phyloP scores from a whole-genome alignment of 2,888 invertebrate genomes.

The Polydrusus pterygomalis region DNA sequence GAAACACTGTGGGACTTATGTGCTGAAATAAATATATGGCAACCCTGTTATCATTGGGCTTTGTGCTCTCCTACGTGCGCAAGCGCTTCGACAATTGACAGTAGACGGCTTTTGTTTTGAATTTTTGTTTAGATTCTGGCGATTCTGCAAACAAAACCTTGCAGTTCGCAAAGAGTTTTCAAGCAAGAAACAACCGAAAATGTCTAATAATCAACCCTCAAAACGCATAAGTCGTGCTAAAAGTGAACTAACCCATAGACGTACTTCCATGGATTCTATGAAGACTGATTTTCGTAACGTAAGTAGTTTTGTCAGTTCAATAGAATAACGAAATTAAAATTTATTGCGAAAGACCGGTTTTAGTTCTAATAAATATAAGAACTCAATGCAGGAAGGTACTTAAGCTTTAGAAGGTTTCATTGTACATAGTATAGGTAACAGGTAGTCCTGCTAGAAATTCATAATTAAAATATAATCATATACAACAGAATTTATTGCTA shows the following conservation, averaged over 20 bases:
- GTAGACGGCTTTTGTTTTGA: constrained; percentile 16
- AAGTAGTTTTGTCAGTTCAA: constrained; percentile 4
- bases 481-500: neutral
- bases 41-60: too few relatives aligned
- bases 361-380: neutral
- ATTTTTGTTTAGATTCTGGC: constrained; percentile 23
- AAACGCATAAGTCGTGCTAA: constrained; percentile 28
- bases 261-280: constrained; percentile 36
- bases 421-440: too few relatives aligned
- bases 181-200: constrained; percentile 16
- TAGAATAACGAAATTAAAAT: neutral
- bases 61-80: too few relatives aligned
- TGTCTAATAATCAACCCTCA: constrained; percentile 24
- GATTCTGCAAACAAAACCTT: too few relatives aligned
- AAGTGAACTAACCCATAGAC: constrained; percentile 11
- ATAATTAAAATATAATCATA: too few relatives aligned
- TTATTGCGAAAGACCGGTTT: neutral
- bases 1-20: too few relatives aligned
- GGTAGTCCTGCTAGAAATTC: too few relatives aligned
- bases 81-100: constrained; percentile 3
- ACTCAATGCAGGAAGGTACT: too few relatives aligned
- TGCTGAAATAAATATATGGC: too few relatives aligned
- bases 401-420: too few relatives aligned
- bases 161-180: neutral
- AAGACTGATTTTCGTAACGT: constrained; percentile 41